phyloP scores from a whole-genome alignment of 2,113 vertebrate species.

The Formicarius rufipectus region DNA sequence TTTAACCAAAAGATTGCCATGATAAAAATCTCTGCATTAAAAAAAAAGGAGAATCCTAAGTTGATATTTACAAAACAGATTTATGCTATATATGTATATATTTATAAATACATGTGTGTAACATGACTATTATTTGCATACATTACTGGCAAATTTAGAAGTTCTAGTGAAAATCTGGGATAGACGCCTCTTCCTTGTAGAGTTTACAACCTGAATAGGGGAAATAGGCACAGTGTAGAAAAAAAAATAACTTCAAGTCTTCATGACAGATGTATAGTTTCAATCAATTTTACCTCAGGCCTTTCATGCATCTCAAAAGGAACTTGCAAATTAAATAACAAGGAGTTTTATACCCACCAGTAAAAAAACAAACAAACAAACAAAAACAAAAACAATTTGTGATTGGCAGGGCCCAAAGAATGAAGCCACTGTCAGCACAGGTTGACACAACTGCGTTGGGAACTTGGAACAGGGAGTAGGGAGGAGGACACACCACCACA shows the following conservation, averaged over 20 bases:
- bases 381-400: not conserved
- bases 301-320: not conserved
- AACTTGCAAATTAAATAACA: not conserved
- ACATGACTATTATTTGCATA: not conserved
- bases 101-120: not conserved
- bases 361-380: not conserved
- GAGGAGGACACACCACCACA: not conserved
- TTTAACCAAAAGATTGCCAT: not conserved
- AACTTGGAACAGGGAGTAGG: not conserved
- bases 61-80: not conserved
- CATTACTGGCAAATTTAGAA: not conserved
- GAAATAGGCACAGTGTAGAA: not conserved
- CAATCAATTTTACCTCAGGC: not conserved
- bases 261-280: not conserved
- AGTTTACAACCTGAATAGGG: not conserved
- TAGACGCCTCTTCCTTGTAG: not conserved
- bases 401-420: not conserved
- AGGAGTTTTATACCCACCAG: not conserved
- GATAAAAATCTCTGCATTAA: not conserved
- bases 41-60: not conserved
- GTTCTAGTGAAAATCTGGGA: not conserved
- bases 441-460: not conserved
- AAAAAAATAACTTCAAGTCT: not conserved
- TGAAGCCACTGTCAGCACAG: not conserved
- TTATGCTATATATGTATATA: not conserved